Evolutionary conservation across 2,888 invertebrate genomes (phyloP), one percentile per base, ranked within the genome.

Genomic region (Drosophila meridiana): DNA sequence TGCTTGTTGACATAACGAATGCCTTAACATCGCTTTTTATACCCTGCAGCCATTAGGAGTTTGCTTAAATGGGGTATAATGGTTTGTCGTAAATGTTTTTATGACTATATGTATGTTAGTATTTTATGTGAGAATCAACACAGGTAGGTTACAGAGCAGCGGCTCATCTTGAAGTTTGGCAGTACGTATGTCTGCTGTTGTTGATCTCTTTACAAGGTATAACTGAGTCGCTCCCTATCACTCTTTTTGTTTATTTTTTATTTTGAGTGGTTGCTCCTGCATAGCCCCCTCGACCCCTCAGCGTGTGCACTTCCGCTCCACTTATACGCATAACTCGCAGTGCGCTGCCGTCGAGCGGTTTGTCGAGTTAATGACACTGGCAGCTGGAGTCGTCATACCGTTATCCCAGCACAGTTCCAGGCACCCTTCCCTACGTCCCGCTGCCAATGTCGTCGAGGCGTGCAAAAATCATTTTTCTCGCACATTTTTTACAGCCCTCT

Each of bases 1-100:
- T 80, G 89, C 86, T 76, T 87, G 86, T 87, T 87, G 87, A 87
- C 85, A 89, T 89, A 87, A 87, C 87, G 83, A 89, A 87, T 87
- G 84, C 83, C 81, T 79, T 78, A 89, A 87, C 89, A 87, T 89
- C 81, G 26, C 43, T 57, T 57, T 20, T 26, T n/a, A 34, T 57
- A 57, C 57, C 57, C 57, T 43, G 34, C 3, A 26, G 4, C 32
- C 40, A 26, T 13, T 30, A n/a, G 6, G 14, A 9, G 30, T 30
- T 38, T 26, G 8, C 14, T 26, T 4, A 38, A 55, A 26, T 28
- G 55, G 28, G 26, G 52, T 28, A 38, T 38, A 28, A 38, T 28
- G 28, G 55, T 1, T 52, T 7, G 11, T 1, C 5, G 7, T 52
- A 36, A 34, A 34, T 13, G 11, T 34, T 34, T 32, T 52, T 34